Conservation (phyloP, 2,888 invertebrate genomes). For the Crematogaster levior region DNA sequence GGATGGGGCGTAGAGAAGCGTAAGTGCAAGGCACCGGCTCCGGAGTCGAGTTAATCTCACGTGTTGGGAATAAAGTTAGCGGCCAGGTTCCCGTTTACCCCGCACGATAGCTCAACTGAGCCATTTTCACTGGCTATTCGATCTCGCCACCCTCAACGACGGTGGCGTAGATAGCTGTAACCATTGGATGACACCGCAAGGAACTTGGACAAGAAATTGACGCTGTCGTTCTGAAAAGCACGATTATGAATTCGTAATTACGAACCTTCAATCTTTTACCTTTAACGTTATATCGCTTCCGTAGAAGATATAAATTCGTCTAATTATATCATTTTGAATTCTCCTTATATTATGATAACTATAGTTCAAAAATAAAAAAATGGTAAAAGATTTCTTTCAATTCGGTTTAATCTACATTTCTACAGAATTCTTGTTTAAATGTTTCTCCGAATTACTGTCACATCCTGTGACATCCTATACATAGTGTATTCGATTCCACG, state of each 20-base stretch:
- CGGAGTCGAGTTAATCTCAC: constrained; percentile 78
- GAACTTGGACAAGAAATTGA: constrained; percentile 61
- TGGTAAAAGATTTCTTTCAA: too few relatives aligned
- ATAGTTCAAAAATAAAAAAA: too few relatives aligned
- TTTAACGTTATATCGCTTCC: too few relatives aligned
- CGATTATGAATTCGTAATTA: too few relatives aligned
- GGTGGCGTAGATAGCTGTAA: constrained; percentile 33
- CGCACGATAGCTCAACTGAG: constrained; percentile 69
- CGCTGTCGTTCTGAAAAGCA: not conserved
- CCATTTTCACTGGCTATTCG: constrained; percentile 73
- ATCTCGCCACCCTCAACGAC: constrained; percentile 56
- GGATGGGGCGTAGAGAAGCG: constrained; percentile 51
- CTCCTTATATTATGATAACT: too few relatives aligned
- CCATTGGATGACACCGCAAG: constrained; percentile 48
- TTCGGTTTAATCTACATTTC: too few relatives aligned
- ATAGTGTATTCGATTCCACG: not conserved
- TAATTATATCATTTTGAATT: too few relatives aligned
- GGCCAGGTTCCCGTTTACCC: constrained; percentile 69
- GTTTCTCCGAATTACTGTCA: too few relatives aligned
- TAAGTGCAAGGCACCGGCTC: constrained; percentile 70
- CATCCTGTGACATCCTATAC: too few relatives aligned
- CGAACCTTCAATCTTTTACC: too few relatives aligned
- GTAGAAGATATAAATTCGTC: too few relatives aligned
- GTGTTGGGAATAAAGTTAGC: constrained; percentile 81
- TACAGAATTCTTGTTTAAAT: too few relatives aligned